A percentile compares a stretch with the other conserved stretches of the same genome.
Conservation (phyloP, 2,888 invertebrate genomes). For the Xestia c-nigrum region DNA sequence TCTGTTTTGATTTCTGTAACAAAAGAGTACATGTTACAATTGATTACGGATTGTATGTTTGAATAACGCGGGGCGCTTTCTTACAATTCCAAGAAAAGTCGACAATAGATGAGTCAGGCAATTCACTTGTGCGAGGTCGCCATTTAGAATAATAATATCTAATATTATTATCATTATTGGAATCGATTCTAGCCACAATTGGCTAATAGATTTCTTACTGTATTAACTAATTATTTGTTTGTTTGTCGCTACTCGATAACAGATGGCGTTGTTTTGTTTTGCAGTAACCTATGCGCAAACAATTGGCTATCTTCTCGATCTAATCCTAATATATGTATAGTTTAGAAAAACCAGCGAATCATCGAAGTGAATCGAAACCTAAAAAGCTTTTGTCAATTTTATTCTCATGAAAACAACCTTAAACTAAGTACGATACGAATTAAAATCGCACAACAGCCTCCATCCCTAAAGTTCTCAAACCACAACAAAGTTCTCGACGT, state of each 20-base stretch:
- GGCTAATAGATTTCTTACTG: slow-evolving; percentile 79
- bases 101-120: slow-evolving; percentile 89
- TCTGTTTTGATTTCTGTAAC: slow-evolving; percentile 90
- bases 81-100: slow-evolving; percentile 88
- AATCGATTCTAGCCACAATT: slow-evolving; percentile 78
- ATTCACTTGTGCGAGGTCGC: slow-evolving; percentile 80
- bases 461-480: slow-evolving; percentile 65
- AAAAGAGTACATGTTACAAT: slow-evolving; percentile 85
- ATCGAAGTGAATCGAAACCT: slow-evolving; percentile 38
- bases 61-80: slow-evolving; percentile 86
- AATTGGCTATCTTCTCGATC: slow-evolving; percentile 16
- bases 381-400: slow-evolving; percentile 39
- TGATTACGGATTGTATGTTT: slow-evolving; percentile 83
- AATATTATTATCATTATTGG: slow-evolving; percentile 78
- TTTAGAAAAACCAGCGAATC: slow-evolving; percentile 30
- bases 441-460: slow-evolving; percentile 51
- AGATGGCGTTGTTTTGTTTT: slow-evolving; percentile 74
- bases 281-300: slow-evolving; percentile 16
- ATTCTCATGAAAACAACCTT: slow-evolving; percentile 17
- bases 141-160: slow-evolving; percentile 82
- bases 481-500: slow-evolving; percentile 72
- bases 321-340: slow-evolving; percentile 27
- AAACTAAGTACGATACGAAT: slow-evolving; percentile 22
- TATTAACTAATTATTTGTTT: slow-evolving; percentile 43
- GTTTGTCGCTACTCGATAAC: slow-evolving; percentile 70